A percentile compares a stretch with the other conserved stretches of the same genome.
These are phyloP conservation scores for Aleiodes leptofemur DNA, from an alignment of 2,888 invertebrate genomes.

Conservation along the genomic window DNA sequence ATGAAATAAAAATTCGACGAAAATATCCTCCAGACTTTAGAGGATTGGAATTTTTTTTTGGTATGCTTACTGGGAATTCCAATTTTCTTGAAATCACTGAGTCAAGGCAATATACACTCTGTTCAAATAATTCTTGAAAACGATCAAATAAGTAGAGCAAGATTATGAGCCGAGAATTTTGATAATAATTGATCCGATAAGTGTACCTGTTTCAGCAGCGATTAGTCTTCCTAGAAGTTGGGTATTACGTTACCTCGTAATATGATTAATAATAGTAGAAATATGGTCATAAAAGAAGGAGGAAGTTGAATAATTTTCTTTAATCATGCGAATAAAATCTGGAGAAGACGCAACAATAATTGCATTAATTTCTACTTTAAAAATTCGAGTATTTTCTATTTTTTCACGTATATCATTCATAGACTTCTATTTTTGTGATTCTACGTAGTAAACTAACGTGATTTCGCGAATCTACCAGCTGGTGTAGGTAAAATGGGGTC, in stretches of 20 bases:
- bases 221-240: constrained; percentile 12
- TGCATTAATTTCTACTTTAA: background rate
- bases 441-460: background rate
- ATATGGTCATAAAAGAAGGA: background rate
- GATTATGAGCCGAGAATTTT: constrained; percentile 21
- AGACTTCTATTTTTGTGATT: too few relatives aligned
- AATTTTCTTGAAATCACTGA: too few relatives aligned
- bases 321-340: background rate
- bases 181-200: constrained; percentile 39
- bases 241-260: background rate
- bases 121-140: background rate
- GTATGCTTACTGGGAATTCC: too few relatives aligned
- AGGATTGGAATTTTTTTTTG: too few relatives aligned
- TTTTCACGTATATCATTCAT: too few relatives aligned
- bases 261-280: background rate
- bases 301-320: too few relatives aligned
- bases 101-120: too few relatives aligned
- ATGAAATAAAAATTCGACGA: background rate
- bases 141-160: constrained; percentile 7
- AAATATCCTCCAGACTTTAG: too few relatives aligned
- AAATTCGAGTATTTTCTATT: background rate
- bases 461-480: constrained; percentile 35
- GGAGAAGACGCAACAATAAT: background rate
- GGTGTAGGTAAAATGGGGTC: constrained; percentile 33
- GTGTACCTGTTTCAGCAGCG: constrained; percentile 4